These are phyloP conservation scores for Dipus sagitta DNA, from an alignment of 2,797 vertebrate species.

Conservation along the genomic window DNA sequence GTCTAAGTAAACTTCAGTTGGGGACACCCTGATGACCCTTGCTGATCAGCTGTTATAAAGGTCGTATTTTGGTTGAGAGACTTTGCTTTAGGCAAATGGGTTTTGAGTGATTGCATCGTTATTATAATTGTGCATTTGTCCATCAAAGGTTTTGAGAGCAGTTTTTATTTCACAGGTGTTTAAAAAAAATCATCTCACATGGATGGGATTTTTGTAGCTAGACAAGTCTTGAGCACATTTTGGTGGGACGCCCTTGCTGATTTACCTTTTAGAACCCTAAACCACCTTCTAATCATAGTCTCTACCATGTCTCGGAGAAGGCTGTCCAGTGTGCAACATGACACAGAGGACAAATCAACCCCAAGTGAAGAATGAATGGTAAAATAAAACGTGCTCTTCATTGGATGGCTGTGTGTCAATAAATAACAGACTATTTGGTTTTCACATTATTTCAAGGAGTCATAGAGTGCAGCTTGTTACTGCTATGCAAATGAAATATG, in stretches of 20 bases:
- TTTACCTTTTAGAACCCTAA: neutral
- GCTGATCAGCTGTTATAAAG: conserved; percentile 72
- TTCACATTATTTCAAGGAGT: neutral
- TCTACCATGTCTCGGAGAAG: neutral
- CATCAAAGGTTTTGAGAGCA: neutral
- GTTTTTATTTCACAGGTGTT: neutral
- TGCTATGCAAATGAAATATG: neutral
- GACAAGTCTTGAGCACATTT: neutral
- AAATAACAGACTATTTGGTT: neutral
- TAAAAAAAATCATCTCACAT: neutral
- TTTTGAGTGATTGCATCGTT: conserved; percentile 13
- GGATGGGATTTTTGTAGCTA: neutral
- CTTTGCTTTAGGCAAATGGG: conserved; percentile 1
- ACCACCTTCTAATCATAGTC: neutral
- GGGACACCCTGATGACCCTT: conserved; percentile 65
- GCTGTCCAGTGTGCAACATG: fast-evolving
- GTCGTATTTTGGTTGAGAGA: conserved; percentile 64
- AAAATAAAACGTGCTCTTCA: neutral
- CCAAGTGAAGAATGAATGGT: neutral
- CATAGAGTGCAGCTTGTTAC: neutral
- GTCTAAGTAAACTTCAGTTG: conserved; percentile 81
- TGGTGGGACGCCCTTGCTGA: neutral
- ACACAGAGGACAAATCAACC: neutral
- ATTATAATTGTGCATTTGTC: neutral
- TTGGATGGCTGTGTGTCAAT: neutral